A percentile compares a stretch with the other conserved stretches of the same genome.
These are phyloP conservation scores for Callionymus lyra DNA, from an alignment of 2,113 vertebrate genomes.

Conservation along the genomic window DNA sequence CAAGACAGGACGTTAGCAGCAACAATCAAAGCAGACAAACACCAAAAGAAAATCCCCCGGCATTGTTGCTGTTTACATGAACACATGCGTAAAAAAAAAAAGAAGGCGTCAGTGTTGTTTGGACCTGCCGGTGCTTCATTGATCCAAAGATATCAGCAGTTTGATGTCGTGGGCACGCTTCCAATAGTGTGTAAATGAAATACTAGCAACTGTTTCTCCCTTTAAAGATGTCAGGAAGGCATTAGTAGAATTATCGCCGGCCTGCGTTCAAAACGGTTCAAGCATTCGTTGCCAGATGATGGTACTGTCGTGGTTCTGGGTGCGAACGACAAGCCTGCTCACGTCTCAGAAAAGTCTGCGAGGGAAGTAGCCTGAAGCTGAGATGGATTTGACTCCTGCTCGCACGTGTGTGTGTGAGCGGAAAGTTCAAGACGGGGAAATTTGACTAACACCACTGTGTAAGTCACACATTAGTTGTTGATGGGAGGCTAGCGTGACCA, in stretches of 20 bases:
- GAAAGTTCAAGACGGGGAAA: conserved; percentile 4
- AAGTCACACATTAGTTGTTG: neutral
- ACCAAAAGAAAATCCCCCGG: conserved; percentile 16
- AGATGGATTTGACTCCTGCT: conserved; percentile 20
- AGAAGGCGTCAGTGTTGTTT: conserved; percentile 18
- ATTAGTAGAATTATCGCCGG: too few relatives aligned
- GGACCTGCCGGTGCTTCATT: conserved; percentile 14
- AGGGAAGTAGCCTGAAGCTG: conserved; percentile 30
- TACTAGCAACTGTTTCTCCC: too few relatives aligned
- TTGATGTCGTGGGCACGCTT: neutral
- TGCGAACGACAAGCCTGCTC: conserved; percentile 52
- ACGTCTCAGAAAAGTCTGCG: conserved; percentile 27
- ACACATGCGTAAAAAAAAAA: conserved; percentile 20
- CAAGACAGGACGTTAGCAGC: conserved; percentile 32
- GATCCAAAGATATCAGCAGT: conserved; percentile 17
- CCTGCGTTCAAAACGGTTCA: too few relatives aligned
- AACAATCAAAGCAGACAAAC: conserved; percentile 32
- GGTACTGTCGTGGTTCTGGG: conserved; percentile 14
- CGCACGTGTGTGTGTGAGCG: conserved; percentile 24
- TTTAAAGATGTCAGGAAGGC: too few relatives aligned
- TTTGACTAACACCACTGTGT: conserved; percentile 2
- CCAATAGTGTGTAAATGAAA: too few relatives aligned
- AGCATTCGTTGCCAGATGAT: too few relatives aligned
- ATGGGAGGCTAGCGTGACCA: conserved; percentile 15
- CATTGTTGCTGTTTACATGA: conserved; percentile 40